A percentile compares a stretch with the other conserved stretches of the same genome.
phyloP scores from a whole-genome alignment of 2,113 vertebrate genomes.

The Anser brachyrhynchus region DNA sequence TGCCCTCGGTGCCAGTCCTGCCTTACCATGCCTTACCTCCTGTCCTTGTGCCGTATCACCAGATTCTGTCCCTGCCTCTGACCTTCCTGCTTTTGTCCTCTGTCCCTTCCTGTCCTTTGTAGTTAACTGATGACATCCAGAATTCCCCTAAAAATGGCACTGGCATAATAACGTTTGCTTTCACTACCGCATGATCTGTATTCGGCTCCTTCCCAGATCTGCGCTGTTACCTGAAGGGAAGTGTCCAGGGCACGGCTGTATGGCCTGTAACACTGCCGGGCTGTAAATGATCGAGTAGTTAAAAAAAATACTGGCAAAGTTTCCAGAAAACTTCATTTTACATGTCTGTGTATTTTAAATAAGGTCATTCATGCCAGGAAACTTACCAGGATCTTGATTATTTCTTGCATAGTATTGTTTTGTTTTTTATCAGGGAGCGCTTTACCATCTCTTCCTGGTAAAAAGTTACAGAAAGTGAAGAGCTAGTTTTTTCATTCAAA shows the following conservation, averaged over 20 bases:
- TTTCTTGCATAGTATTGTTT: neutral
- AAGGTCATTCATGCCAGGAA: neutral
- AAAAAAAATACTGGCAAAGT: neutral
- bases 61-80: neutral
- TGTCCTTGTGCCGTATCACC: neutral
- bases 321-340: neutral
- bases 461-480: neutral
- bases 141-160: neutral
- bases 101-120: neutral
- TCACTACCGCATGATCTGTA: accelerated
- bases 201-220: neutral
- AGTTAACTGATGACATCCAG: neutral
- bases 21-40: neutral
- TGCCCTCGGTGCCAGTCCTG: neutral
- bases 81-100: neutral
- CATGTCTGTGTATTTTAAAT: neutral
- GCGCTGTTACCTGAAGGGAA: neutral
- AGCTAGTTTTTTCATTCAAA: neutral
- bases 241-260: accelerated
- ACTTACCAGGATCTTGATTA: neutral
- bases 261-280: neutral
- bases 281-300: neutral
- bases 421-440: neutral
- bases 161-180: neutral
- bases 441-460: neutral